Evolutionary conservation across 2,888 invertebrate genomes (phyloP), one percentile per base, ranked within the genome.

Genomic region (Diaprepes abbreviatus): DNA sequence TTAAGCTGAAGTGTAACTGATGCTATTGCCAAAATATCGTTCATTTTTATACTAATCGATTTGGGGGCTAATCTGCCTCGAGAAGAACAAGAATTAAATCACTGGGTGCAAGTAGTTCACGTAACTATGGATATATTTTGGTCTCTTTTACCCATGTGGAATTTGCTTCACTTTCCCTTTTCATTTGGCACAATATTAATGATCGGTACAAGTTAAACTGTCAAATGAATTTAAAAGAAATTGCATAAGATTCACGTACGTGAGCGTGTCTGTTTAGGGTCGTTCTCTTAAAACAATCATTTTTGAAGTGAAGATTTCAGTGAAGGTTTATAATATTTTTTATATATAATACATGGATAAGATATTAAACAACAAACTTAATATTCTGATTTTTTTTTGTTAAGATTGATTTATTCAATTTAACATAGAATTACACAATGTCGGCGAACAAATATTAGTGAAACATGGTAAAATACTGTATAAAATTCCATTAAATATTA

Each of bases 21-120:
- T 80, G 77, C 70, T 33, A 70, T 73, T 68, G 60, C 57, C 54
- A 66, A 73, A 66, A 68, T 66, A 71, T 70, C 71, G 70, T 69
- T 67, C 74, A 75, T 73, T 79, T 80, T 79, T 80, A 80, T 80
- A 80, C 74, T 73, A 66, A 66, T 71, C 71, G 48, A 50, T 54
- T 36, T 62, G 67, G 67, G 35, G 64, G 43, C 28, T 45, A 36
- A 62, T 55, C 24, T 21, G 38, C 33, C 45, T 33, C 43, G 58
- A 43, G 43, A 58, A 58, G 43, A 58, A 58, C 35, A 33, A 40
- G 17, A 14, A 24, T 28, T 43, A 9, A 14, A 31, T 7, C 14
- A 38, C 21, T 40, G 14, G 9, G 24, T 35, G 33, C 60, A 43
- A 31, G 14, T 14, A 16, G 14, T 9, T 10, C 40, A 66, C 19